Percentiles rank a stretch among this genome's conserved stretches.
phyloP scores from a whole-genome alignment of 2,888 invertebrate genomes.

The Ormia ochracea region DNA sequence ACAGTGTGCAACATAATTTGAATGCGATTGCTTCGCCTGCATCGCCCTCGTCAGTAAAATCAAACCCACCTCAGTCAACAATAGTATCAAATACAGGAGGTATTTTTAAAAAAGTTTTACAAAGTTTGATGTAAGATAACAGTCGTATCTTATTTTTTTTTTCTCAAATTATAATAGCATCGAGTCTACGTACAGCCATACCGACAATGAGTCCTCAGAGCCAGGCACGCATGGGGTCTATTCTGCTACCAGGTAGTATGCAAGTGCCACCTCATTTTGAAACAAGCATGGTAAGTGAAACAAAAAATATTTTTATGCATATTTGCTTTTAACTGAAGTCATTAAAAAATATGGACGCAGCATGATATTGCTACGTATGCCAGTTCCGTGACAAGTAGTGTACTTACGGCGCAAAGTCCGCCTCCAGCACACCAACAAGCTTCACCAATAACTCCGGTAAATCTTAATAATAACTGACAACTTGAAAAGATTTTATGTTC shows the following conservation, averaged over 20 bases:
- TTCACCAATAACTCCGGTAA: slow-evolving; percentile 85
- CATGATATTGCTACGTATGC: slow-evolving; percentile 78
- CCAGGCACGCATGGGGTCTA: slow-evolving; percentile 78
- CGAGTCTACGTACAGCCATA: slow-evolving; percentile 79
- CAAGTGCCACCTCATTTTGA: slow-evolving; percentile 81
- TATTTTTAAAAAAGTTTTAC: slow-evolving; percentile 60
- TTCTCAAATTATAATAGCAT: not conserved
- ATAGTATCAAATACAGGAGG: slow-evolving; percentile 76
- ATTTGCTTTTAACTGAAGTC: not conserved
- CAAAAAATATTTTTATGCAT: not conserved
- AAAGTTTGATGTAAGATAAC: not conserved
- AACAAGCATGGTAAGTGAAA: slow-evolving; percentile 83
- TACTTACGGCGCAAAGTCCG: slow-evolving; percentile 81
- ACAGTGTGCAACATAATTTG: slow-evolving; percentile 74
- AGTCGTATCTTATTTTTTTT: no score
- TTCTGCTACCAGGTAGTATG: slow-evolving; percentile 78
- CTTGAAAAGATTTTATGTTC: not conserved
- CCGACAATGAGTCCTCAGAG: slow-evolving; percentile 81
- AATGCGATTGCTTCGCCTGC: slow-evolving; percentile 79
- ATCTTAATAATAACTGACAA: slow-evolving; percentile 39
- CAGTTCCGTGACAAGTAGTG: slow-evolving; percentile 75
- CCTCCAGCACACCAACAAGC: slow-evolving; percentile 91
- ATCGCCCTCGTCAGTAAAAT: slow-evolving; percentile 74
- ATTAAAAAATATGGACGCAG: slow-evolving; percentile 77
- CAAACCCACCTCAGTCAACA: slow-evolving; percentile 58